phyloP scores from a whole-genome alignment of 2,797 vertebrate species.

The Acridotheres tristis region DNA sequence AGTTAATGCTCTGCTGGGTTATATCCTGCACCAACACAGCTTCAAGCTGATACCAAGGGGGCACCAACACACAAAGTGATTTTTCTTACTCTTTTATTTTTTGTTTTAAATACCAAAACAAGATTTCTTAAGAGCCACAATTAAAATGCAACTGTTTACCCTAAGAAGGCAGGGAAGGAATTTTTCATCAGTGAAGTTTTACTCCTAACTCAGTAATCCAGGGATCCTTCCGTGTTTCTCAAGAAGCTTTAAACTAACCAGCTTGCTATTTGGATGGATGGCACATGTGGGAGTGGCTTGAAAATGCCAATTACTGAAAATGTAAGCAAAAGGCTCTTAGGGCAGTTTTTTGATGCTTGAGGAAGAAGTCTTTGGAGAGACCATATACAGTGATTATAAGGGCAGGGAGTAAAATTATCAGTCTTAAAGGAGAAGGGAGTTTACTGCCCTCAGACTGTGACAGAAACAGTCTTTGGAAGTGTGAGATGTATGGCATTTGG shows the following conservation, averaged over 20 bases:
- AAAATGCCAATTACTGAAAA: background rate
- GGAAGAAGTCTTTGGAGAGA: background rate
- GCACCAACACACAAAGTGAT: background rate
- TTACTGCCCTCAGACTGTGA: background rate
- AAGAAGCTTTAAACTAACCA: background rate
- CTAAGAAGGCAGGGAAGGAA: background rate
- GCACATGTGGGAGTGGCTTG: background rate
- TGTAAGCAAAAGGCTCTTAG: background rate
- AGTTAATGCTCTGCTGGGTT: background rate
- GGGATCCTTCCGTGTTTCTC: background rate
- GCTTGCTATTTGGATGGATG: background rate
- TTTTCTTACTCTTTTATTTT: background rate
- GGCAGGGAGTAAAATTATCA: background rate
- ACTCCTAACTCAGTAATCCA: background rate
- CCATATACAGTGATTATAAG: background rate
- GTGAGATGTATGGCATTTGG: background rate
- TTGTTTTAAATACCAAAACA: conserved; percentile 1
- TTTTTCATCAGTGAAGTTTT: background rate
- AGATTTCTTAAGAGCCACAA: background rate
- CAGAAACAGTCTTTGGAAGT: background rate
- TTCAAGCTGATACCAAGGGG: conserved; percentile 38
- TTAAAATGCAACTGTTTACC: background rate
- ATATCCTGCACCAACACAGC: background rate
- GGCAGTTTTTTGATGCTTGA: background rate
- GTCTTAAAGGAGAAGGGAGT: background rate